Percentiles rank a stretch among this genome's conserved stretches.
These are phyloP conservation scores for Meda fulgida DNA, from an alignment of 2,797 vertebrate genomes.

Conservation along the genomic window DNA sequence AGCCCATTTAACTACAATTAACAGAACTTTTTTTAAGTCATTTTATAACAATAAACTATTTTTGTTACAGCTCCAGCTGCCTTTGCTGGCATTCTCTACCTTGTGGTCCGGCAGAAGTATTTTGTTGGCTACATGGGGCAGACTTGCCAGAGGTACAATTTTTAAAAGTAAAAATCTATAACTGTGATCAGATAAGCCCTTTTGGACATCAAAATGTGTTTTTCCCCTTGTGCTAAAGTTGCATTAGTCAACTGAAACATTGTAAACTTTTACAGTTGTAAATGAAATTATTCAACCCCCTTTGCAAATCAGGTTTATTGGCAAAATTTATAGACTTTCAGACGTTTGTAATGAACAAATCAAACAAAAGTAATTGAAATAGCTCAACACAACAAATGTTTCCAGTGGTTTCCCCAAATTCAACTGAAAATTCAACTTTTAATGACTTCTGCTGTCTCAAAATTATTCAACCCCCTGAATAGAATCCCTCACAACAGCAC, in stretches of 20 bases:
- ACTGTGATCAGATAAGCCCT: neutral
- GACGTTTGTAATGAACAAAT: too few species aligned
- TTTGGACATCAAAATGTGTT: neutral
- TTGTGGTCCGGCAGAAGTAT: slow-evolving; percentile 94
- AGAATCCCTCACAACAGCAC: too few species aligned
- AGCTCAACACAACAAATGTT: too few species aligned
- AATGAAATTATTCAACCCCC: too few species aligned
- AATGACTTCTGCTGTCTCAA: too few species aligned
- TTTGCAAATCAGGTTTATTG: too few species aligned
- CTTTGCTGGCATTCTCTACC: slow-evolving; percentile 91
- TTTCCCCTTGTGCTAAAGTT: neutral
- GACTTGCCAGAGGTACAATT: slow-evolving; percentile 87
- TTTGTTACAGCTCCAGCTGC: slow-evolving; percentile 84
- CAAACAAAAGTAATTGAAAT: too few species aligned
- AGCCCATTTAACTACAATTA: neutral
- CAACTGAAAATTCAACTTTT: too few species aligned
- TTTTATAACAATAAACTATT: neutral
- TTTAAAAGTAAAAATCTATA: neutral
- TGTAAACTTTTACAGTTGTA: neutral
- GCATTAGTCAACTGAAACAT: neutral
- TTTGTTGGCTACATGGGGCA: slow-evolving; percentile 95
- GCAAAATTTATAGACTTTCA: too few species aligned
- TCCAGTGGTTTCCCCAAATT: too few species aligned
- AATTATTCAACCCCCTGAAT: too few species aligned
- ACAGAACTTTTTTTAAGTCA: neutral